These are phyloP conservation scores for Epistrophe grossulariae DNA, from an alignment of 2,888 invertebrate species.

Conservation along the genomic window DNA sequence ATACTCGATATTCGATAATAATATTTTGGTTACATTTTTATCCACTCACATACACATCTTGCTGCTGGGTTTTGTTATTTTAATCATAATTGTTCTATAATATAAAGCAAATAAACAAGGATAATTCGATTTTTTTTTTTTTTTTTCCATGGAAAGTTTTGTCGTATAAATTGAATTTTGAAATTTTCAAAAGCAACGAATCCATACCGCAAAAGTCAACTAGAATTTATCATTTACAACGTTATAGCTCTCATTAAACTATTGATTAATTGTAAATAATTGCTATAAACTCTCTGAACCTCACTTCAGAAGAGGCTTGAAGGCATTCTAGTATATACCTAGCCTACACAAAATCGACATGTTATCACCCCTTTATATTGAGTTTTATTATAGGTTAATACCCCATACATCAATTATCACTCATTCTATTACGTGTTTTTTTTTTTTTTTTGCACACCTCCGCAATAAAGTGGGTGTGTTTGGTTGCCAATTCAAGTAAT, in stretches of 20 bases:
- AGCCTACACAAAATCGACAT: slow-evolving; percentile 15
- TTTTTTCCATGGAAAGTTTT: too few species aligned
- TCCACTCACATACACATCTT: too few species aligned
- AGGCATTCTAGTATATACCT: slow-evolving; percentile 12
- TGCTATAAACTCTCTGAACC: neutral
- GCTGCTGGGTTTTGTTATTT: too few species aligned
- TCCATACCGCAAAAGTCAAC: too few species aligned
- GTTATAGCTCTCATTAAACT: neutral
- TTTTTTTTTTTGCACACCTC: slow-evolving; percentile 20
- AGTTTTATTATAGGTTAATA: slow-evolving; percentile 27
- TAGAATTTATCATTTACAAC: neutral
- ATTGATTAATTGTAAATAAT: neutral
- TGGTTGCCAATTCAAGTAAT: slow-evolving; percentile 52
- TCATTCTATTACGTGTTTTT: slow-evolving; percentile 20
- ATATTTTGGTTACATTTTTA: too few species aligned
- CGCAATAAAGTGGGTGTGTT: slow-evolving; percentile 50
- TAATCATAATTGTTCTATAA: too few species aligned
- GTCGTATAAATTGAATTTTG: too few species aligned
- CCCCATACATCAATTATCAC: slow-evolving; percentile 39
- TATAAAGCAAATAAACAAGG: too few species aligned
- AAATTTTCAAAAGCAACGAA: neutral
- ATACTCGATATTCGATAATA: too few species aligned
- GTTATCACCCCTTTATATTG: slow-evolving; percentile 44
- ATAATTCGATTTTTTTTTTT: too few species aligned
- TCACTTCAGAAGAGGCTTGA: neutral